Base-by-base conservation (phyloP, 2,797 vertebrate genomes). In the Ibycter americanus region DNA sequence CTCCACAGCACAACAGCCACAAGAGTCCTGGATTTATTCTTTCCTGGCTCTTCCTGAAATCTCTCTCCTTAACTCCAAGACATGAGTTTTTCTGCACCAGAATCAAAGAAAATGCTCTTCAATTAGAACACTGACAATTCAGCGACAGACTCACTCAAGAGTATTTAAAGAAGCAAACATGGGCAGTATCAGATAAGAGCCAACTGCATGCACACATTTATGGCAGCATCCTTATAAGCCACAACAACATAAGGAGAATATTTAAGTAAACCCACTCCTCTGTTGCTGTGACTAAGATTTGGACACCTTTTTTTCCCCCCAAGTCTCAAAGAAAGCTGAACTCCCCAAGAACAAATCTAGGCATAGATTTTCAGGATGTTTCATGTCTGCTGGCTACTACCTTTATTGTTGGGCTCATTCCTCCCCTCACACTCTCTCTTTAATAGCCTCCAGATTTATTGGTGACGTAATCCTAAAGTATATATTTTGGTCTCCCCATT, bases 91-190 rank as follows among this genome's bases (percentile, higher is more conserved):
- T 17, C 42, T 17, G 47, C 66, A 38, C 20, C 8, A 7, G 11
- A 4, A 12, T 3, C 26, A 25, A 20, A 58, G 82, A 4, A 36
- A 70, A n/a, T n/a, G 31, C 6, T 74, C 29, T 27, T 18, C 34
- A 4, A 1, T 1, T 8, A 26, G 17, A 52, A 2, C 32, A 27
- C 31, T 1, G 20, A 42, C 0, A 2, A 6, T 1, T 13, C 47
- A 8, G 34, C 44, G 16, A 32, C 46, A 54, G 78, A 4, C 18
- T 49, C 25, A 9, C 15, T 47, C 2, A 15, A 20, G 38, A 54
- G 34, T 40, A 3, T 31, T 52, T 19, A 4, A 55, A 38, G 74
- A 11, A 4, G 18, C 4, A 12, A 20, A 9, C 23, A 4, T 0
- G 6, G 68, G 7, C 26, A 32, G 42, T 3, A 34, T 15, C 36